Base-by-base conservation (phyloP, 2,888 invertebrate species). In the Netelia fuscicornis region DNA sequence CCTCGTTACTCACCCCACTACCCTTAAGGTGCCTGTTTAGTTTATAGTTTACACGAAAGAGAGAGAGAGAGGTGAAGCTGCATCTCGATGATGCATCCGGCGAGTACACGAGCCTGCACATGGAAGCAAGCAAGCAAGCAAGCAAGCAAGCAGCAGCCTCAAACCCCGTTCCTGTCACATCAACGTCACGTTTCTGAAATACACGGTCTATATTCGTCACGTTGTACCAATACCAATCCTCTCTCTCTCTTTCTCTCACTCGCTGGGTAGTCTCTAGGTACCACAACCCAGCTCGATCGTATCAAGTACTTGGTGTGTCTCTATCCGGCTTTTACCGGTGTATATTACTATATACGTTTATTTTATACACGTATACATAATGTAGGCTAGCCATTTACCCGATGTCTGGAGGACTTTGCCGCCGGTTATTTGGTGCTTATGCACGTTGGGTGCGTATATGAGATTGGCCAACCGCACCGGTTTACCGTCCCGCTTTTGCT, bases 111-210 rank as follows among this genome's bases (percentile, higher is more conserved):
- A 83, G 60, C 48, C 25, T 17, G 44, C 56, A 58, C 77, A 74
- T 70, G 68, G 17, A 44, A 42, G 25, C 67, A 11, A 17, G 17
- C 25, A n/a, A 25, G 56, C 42, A 23, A 44, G 44, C 8, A 44
- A 68, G 23, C 56, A 13, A 25, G 48, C 10, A 2, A 68, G 44
- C 25, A 10, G 30, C 60, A 44, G n/a, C 30, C 58, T 5, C 30
- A 54, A 83, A 75, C 85, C 68, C 60, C 86, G 87, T 89, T 88
- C 84, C 88, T 90, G 90, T 91, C 90, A 90, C 87, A 89, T 91
- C 90, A 91, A 90, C 91, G 91, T 91, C 91, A 91, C 89, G 89
- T 91, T 89, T 89, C 90, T 90, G 89, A 91, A 91, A 91, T 91
- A 91, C 90, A 87, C 89, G 70, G 86, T 87, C 88, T 90, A 90